A percentile compares a stretch with the other conserved stretches of the same genome.
phyloP scores from a whole-genome alignment of 2,113 vertebrate genomes.

The Megaceryle maxima region DNA sequence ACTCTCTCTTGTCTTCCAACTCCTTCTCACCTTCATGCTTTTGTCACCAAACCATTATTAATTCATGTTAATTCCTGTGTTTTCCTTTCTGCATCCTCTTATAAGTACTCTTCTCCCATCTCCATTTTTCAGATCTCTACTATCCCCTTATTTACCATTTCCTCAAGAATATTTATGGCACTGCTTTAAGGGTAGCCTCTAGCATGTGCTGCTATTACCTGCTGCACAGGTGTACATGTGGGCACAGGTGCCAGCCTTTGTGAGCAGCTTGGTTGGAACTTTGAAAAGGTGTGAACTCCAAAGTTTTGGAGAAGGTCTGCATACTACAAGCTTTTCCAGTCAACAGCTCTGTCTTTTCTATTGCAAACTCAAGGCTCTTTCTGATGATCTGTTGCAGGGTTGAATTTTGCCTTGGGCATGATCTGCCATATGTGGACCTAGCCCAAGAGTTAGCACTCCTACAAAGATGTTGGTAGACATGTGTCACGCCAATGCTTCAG shows the following conservation, averaged over 20 bases:
- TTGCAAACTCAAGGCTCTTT: not conserved
- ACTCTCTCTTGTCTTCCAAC: not conserved
- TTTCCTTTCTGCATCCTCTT: not conserved
- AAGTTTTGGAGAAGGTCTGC: not conserved
- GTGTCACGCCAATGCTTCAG: not conserved
- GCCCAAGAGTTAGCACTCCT: not conserved
- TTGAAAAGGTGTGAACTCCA: not conserved
- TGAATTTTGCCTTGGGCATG: not conserved
- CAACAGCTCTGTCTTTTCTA: not conserved
- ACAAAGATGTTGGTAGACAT: not conserved
- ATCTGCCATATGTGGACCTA: not conserved
- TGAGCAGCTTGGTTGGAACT: not conserved
- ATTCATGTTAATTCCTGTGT: fast-evolving
- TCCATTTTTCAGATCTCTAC: not conserved
- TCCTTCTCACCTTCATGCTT: not conserved
- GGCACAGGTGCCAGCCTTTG: not conserved
- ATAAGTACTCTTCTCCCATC: not conserved
- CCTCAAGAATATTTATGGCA: not conserved
- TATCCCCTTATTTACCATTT: not conserved
- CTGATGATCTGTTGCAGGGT: not conserved
- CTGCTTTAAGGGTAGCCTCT: not conserved
- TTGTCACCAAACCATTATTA: not conserved
- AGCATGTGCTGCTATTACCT: not conserved
- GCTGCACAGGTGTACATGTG: not conserved
- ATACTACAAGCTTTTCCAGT: not conserved